Base-by-base conservation (phyloP, 2,113 vertebrate species). In the Antechinus stuartii region DNA sequence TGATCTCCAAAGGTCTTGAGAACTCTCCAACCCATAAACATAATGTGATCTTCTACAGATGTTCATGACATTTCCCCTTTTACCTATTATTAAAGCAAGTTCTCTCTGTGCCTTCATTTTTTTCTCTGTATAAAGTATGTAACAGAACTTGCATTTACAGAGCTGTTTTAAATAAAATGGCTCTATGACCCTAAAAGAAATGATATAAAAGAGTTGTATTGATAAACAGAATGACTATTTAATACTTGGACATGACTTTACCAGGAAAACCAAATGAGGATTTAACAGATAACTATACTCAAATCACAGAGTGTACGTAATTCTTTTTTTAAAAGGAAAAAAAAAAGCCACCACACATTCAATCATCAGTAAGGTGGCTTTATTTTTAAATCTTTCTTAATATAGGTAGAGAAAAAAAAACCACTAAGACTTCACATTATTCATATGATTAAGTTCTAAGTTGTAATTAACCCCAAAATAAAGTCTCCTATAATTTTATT, bases 251-350 rank as follows among this genome's bases (percentile, higher is more conserved):
- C 84, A n/a, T n/a, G 16, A 8, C 54, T 61, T 8, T 91, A 35
- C 49, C 90, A 30, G 55, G 42, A 90, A 95, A 93, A 90, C 1
- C 53, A 89, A 92, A 68, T 4, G 56, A 47, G 26, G 47, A 91
- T 68, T 35, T 2, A 35, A 19, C 26, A 19, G 23, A 46, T 23
- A 5, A 46, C 22, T 68, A 2, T 35, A 46, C 53, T 49, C 68
- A n/a, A n/a, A 93, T 23, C 30, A 49, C 25, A 55, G 46, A 47
- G 23, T 92, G 23, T 23, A 92, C 16, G 54, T n/a, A 11, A 25
- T 94, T 95, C 90, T 50, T 90, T 49, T 91, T 23, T 3, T 47
- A 76, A 89, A 95, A 90, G 24, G 94, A 89, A 95, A 92, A 50
- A 0, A 1, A 26, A 94, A 50, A 54, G n/a, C 54, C 14, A 24